These are phyloP conservation scores for Drosophila suzukii DNA, from an alignment of 1,140 invertebrate genomes.

Conservation along the genomic window DNA sequence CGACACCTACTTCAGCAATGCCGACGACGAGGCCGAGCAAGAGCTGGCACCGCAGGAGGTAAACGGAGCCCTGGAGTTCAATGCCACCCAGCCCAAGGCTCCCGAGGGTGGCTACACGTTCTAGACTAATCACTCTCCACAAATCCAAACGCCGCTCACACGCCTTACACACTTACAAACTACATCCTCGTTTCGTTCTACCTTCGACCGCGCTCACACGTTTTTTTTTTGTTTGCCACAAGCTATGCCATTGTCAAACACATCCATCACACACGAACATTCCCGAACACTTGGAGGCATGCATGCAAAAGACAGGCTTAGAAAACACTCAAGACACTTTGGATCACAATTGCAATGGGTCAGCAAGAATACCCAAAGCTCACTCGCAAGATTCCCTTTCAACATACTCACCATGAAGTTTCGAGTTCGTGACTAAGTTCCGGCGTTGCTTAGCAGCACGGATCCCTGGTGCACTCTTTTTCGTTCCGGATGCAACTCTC, in stretches of 20 bases:
- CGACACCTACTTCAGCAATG: conserved; percentile 91
- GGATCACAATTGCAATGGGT: neutral
- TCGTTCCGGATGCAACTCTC: neutral
- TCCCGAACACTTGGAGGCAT: conserved; percentile 23
- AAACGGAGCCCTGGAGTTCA: conserved; percentile 78
- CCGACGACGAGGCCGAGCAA: conserved; percentile 84
- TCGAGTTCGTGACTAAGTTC: neutral
- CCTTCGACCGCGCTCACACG: conserved; percentile 61
- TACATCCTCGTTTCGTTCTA: conserved; percentile 9
- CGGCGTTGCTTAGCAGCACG: conserved; percentile 10
- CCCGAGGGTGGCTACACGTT: conserved; percentile 81
- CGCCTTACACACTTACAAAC: conserved; percentile 9
- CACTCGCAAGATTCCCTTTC: no score
- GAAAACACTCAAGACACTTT: neutral
- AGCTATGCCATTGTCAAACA: conserved; percentile 18
- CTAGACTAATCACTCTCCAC: conserved; percentile 39
- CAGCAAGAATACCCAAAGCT: neutral
- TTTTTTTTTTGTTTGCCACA: conserved; percentile 5
- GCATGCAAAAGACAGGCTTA: conserved; percentile 26
- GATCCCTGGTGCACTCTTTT: neutral
- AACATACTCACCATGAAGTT: neutral
- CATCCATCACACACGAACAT: neutral
- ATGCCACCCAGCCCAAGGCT: conserved; percentile 68
- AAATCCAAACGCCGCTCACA: conserved; percentile 9
- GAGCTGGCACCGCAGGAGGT: conserved; percentile 81